A percentile compares a stretch with the other conserved stretches of the same genome.
phyloP scores from a whole-genome alignment of 1,140 invertebrate genomes.

The Pseudomyrmex cubaensis region DNA sequence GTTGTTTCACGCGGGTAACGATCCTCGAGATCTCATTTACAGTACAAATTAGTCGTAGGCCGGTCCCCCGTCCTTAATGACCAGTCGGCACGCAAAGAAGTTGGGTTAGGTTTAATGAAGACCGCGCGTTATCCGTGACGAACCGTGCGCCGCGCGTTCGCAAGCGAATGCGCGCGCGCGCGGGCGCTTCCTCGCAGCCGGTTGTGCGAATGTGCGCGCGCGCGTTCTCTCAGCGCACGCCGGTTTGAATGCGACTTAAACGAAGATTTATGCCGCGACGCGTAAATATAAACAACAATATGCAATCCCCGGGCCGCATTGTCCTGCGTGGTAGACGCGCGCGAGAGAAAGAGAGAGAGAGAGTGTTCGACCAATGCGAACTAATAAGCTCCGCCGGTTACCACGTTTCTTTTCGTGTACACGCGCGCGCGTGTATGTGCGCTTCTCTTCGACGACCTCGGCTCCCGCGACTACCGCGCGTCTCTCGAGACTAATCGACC shows the following conservation, averaged over 20 bases:
- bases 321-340: slow-evolving; percentile 72
- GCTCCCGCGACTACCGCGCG: neutral
- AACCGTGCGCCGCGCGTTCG: slow-evolving; percentile 67
- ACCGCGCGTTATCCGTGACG: slow-evolving; percentile 83
- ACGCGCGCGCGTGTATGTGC: neutral
- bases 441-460: neutral
- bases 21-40: slow-evolving; percentile 83
- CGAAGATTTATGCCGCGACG: slow-evolving; percentile 84
- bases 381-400: slow-evolving; percentile 72
- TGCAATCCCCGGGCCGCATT: slow-evolving; percentile 81
- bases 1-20: slow-evolving; percentile 74
- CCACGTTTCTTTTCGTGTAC: neutral
- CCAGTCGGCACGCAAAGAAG: slow-evolving; percentile 81
- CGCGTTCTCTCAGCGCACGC: slow-evolving; percentile 42
- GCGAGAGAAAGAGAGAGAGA: slow-evolving; percentile 8
- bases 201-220: neutral
- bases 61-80: slow-evolving; percentile 80
- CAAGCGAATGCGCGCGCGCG: slow-evolving; percentile 31
- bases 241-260: slow-evolving; percentile 83
- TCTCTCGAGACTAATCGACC: slow-evolving; percentile 68
- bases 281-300: slow-evolving; percentile 85
- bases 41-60: slow-evolving; percentile 84
- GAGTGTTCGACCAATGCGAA: slow-evolving; percentile 68
- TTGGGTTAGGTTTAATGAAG: slow-evolving; percentile 83
- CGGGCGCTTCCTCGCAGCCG: slow-evolving; percentile 52